Percentiles rank a stretch among this genome's conserved stretches.
Conservation (phyloP, 2,888 invertebrate genomes). For the Ferrisia virgata region DNA sequence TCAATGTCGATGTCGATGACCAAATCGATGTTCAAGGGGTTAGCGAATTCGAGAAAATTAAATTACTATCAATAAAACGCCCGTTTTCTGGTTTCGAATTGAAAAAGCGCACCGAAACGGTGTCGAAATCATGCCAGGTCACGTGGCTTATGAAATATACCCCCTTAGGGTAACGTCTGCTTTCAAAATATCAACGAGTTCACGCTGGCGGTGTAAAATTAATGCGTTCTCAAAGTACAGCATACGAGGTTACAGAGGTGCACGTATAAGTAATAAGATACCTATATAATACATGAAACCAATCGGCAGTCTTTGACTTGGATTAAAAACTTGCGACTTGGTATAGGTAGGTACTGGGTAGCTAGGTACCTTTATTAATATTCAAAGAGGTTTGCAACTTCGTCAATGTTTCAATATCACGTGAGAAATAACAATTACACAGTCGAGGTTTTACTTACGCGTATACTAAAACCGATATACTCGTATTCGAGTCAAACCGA, state of each 20-base stretch:
- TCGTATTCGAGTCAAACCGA: background rate
- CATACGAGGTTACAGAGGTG: background rate
- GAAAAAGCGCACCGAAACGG: slow-evolving; percentile 42
- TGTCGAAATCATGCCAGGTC: slow-evolving; percentile 41
- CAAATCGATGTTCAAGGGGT: background rate
- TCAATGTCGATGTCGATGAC: background rate
- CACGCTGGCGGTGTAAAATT: slow-evolving; percentile 18
- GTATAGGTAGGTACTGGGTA: too few relatives aligned
- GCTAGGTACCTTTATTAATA: background rate
- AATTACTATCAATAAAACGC: slow-evolving; percentile 44
- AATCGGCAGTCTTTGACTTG: background rate
- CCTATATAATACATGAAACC: too few relatives aligned
- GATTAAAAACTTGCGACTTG: background rate
- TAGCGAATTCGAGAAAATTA: slow-evolving; percentile 38
- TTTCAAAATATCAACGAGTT: slow-evolving; percentile 20
- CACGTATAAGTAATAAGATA: too few relatives aligned
- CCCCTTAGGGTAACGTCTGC: slow-evolving; percentile 36
- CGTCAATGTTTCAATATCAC: slow-evolving; percentile 2
- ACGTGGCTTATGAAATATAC: slow-evolving; percentile 44
- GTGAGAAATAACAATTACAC: background rate
- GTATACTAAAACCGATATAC: too few relatives aligned
- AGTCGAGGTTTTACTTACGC: too few relatives aligned
- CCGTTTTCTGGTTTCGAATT: slow-evolving; percentile 43
- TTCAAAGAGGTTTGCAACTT: background rate
- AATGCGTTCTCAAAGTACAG: slow-evolving; percentile 11